Evolutionary conservation across 2,797 vertebrate genomes (phyloP).

Genomic region (Rhinoraja longicauda): DNA sequence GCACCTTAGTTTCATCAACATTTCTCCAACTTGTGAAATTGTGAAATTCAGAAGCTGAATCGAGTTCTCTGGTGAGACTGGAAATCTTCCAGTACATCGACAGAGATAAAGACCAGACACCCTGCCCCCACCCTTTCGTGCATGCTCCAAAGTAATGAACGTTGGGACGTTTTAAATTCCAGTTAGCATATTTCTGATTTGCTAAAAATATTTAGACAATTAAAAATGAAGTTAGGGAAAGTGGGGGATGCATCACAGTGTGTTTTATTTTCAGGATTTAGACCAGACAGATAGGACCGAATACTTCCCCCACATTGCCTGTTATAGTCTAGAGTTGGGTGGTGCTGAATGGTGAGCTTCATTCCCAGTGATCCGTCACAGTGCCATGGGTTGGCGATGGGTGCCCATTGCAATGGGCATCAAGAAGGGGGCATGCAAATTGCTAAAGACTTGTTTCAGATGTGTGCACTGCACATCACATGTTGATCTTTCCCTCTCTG

Average conservation of each 20-base stretch:
- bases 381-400: not conserved
- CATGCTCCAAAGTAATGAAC: not conserved
- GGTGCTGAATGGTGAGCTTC: not conserved
- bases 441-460: not conserved
- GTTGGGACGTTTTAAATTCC: not conserved
- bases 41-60: not conserved
- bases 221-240: not conserved
- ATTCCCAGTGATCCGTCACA: not conserved
- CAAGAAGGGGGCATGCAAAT: not conserved
- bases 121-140: not conserved
- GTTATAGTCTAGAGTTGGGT: not conserved
- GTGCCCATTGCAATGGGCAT: not conserved
- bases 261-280: not conserved
- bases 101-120: not conserved
- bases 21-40: not conserved
- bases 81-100: not conserved
- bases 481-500: not conserved
- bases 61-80: not conserved
- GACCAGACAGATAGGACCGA: not conserved
- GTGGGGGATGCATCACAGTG: not conserved
- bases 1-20: not conserved
- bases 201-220: not conserved
- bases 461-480: not conserved
- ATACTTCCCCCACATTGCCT: not conserved
- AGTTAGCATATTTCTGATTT: not conserved